Percentiles rank a stretch among this genome's conserved stretches.
phyloP scores from a whole-genome alignment of 2,888 invertebrate genomes.

The Lochmaea capreae region DNA sequence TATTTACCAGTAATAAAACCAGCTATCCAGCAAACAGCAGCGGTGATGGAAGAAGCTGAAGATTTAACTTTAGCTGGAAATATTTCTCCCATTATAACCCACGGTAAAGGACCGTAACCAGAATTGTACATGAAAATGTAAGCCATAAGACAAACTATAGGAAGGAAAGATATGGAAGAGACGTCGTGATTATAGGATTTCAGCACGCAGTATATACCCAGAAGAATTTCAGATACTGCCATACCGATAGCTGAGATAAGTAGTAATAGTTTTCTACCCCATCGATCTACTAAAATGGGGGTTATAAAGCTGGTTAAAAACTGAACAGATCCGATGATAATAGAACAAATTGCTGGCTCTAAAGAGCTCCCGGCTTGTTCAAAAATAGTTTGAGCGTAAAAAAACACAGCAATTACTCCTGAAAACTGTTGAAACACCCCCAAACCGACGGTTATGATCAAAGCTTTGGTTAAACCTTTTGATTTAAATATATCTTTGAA shows the following conservation, averaged over 20 bases:
- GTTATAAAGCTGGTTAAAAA: conserved; percentile 78
- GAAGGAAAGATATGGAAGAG: conserved; percentile 72
- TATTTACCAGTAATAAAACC: conserved; percentile 51
- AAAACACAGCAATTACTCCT: conserved; percentile 84
- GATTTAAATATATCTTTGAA: conserved; percentile 64
- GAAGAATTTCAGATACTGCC: conserved; percentile 62
- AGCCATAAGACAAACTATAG: conserved; percentile 75
- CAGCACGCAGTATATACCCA: conserved; percentile 72
- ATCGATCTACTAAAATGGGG: conserved; percentile 80
- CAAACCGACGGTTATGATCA: conserved; percentile 78
- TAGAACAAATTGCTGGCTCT: conserved; percentile 75
- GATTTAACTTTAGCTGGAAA: conserved; percentile 77
- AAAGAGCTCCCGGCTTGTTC: conserved; percentile 71
- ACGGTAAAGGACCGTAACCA: conserved; percentile 81
- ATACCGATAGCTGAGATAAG: conserved; percentile 78
- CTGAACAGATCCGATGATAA: conserved; percentile 83
- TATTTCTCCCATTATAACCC: conserved; percentile 86
- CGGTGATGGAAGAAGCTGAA: conserved; percentile 71
- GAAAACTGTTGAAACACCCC: conserved; percentile 86
- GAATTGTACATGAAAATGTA: conserved; percentile 79
- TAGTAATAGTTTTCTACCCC: conserved; percentile 79
- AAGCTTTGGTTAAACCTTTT: conserved; percentile 78
- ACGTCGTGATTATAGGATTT: conserved; percentile 58
- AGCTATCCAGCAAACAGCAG: conserved; percentile 43
- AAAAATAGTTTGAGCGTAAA: conserved; percentile 81